phyloP scores from a whole-genome alignment of 2,797 vertebrate species.

The Cirrhinus molitorella region DNA sequence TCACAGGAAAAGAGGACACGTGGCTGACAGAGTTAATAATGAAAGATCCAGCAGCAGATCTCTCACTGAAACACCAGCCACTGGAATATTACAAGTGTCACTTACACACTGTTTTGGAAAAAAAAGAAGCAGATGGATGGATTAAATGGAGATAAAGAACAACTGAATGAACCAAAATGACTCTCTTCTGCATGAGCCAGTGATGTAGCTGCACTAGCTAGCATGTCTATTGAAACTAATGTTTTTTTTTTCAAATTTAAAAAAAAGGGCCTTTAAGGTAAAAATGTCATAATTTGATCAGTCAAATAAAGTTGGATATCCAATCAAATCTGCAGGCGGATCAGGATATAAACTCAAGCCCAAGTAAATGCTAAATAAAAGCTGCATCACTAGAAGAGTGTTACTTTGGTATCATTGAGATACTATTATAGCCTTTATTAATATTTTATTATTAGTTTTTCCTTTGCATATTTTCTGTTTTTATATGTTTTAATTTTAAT shows the following conservation, averaged over 20 bases:
- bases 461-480: too few species aligned
- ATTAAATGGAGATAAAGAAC: constrained; percentile 63
- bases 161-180: constrained; percentile 65
- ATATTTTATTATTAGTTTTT: too few species aligned
- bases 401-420: background rate
- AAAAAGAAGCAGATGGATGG: constrained; percentile 62
- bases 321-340: too few species aligned
- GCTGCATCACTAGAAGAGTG: background rate
- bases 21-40: constrained; percentile 88
- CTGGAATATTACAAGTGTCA: constrained; percentile 87
- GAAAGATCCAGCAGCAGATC: constrained; percentile 86
- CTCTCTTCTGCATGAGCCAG: constrained; percentile 30
- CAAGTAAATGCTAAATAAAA: background rate
- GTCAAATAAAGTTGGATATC: background rate
- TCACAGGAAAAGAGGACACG: constrained; percentile 82
- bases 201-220: background rate
- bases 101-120: constrained; percentile 81
- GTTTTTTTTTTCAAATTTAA: too few species aligned
- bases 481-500: too few species aligned
- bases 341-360: background rate
- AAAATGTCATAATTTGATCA: background rate
- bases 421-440: background rate
- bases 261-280: too few species aligned
- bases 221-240: background rate
- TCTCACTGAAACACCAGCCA: constrained; percentile 80